Conservation (phyloP, 2,888 invertebrate species). For the Fragum whitleyi region DNA sequence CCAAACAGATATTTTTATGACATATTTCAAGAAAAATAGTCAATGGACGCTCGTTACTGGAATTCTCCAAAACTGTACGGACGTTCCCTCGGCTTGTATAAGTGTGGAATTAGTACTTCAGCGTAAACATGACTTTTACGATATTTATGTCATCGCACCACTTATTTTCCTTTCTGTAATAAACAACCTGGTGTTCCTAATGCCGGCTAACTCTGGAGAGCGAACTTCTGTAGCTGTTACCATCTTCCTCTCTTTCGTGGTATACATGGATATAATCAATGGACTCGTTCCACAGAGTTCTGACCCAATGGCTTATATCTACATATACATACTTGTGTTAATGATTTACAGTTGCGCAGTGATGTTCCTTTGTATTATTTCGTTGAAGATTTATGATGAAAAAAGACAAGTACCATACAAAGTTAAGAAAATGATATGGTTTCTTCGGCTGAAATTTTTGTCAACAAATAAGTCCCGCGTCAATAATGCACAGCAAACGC, state of each 20-base stretch:
- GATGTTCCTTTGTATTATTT: conserved; percentile 41
- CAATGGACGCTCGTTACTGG: conserved; percentile 32
- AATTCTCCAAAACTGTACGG: neutral
- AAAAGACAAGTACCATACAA: conserved; percentile 16
- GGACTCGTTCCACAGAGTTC: conserved; percentile 56
- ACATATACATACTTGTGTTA: conserved; percentile 49
- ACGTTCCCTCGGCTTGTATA: neutral
- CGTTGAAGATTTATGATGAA: conserved; percentile 44
- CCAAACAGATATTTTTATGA: neutral
- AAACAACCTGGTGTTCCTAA: conserved; percentile 53
- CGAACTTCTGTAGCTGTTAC: conserved; percentile 53
- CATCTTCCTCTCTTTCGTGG: conserved; percentile 51
- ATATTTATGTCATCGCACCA: conserved; percentile 55
- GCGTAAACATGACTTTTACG: conserved; percentile 34
- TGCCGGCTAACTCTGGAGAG: conserved; percentile 59
- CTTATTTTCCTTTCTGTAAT: conserved; percentile 38
- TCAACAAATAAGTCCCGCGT: neutral
- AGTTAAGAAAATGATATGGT: conserved; percentile 12
- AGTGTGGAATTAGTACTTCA: conserved; percentile 22
- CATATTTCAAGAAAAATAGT: conserved; percentile 34
- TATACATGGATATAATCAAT: conserved; percentile 59
- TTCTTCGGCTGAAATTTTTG: neutral
- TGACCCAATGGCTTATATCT: conserved; percentile 44
- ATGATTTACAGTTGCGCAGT: conserved; percentile 44
- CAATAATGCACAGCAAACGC: neutral